A percentile compares a stretch with the other conserved stretches of the same genome.
These are phyloP conservation scores for Sebastes matsubarae DNA, from an alignment of 2,797 vertebrate genomes.

Conservation along the genomic window DNA sequence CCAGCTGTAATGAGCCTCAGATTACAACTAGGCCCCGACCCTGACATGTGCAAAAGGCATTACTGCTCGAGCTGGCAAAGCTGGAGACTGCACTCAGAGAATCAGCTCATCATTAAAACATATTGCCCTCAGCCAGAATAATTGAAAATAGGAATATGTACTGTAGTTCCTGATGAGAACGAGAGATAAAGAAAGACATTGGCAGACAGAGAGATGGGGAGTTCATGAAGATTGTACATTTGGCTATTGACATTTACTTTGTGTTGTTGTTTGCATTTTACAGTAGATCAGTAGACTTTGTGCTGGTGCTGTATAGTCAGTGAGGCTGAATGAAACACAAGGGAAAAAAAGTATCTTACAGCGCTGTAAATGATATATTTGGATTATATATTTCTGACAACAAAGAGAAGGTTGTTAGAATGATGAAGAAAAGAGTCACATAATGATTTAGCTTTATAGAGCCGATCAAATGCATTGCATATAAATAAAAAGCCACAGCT, in stretches of 20 bases:
- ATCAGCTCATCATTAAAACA: slow-evolving; percentile 87
- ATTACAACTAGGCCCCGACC: slow-evolving; percentile 81
- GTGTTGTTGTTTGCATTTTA: slow-evolving; percentile 7
- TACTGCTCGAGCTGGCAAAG: slow-evolving; percentile 73
- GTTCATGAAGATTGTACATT: slow-evolving; percentile 31
- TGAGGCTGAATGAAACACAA: slow-evolving; percentile 1
- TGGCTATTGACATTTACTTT: slow-evolving; percentile 23
- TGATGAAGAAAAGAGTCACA: not conserved
- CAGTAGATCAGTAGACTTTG: not conserved
- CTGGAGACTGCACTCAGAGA: slow-evolving; percentile 76
- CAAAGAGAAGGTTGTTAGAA: not conserved
- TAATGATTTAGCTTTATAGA: not conserved
- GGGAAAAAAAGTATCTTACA: not conserved
- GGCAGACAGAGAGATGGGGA: slow-evolving; percentile 17
- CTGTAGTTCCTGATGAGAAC: slow-evolving; percentile 67
- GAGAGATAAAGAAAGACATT: slow-evolving; percentile 34
- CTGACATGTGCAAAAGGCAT: slow-evolving; percentile 85
- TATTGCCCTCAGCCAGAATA: slow-evolving; percentile 82
- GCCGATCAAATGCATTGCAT: not conserved
- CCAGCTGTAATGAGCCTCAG: slow-evolving; percentile 83
- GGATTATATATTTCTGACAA: not conserved
- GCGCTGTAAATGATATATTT: not conserved
- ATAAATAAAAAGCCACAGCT: not conserved
- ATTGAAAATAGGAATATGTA: slow-evolving; percentile 77
- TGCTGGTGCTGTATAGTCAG: not conserved